Percentiles rank a stretch among this genome's conserved stretches.
Conservation (phyloP, 2,113 vertebrate species). For the Phaethon lepturus region DNA sequence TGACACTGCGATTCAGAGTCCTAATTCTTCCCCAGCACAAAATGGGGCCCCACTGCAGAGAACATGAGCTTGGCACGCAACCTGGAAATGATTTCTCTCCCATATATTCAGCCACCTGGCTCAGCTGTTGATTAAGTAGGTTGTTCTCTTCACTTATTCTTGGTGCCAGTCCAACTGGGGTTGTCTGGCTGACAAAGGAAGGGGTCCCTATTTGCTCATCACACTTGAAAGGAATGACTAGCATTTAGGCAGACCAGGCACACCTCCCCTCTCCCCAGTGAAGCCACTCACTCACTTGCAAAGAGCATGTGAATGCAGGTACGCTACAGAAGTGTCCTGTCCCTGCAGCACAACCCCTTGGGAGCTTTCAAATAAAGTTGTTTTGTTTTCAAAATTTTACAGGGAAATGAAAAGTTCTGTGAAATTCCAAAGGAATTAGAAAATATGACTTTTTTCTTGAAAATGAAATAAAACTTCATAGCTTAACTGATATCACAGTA, state of each 20-base stretch:
- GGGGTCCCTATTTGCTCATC: neutral
- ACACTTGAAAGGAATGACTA: neutral
- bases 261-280: neutral
- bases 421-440: neutral
- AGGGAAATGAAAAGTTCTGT: neutral
- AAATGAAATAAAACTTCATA: neutral
- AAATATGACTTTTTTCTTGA: neutral
- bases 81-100: neutral
- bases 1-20: neutral
- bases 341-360: neutral
- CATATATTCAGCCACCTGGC: constrained; percentile 26
- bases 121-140: neutral
- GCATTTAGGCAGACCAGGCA: neutral
- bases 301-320: neutral
- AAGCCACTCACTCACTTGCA: neutral
- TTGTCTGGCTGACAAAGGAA: neutral
- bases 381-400: neutral
- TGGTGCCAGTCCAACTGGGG: neutral
- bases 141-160: neutral
- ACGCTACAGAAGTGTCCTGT: neutral
- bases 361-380: neutral
- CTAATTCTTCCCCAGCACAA: neutral
- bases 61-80: constrained; percentile 20
- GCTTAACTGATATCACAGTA: neutral
- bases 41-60: neutral